phyloP scores from a whole-genome alignment of 1,140 invertebrate species.

The Heliothis virescens region DNA sequence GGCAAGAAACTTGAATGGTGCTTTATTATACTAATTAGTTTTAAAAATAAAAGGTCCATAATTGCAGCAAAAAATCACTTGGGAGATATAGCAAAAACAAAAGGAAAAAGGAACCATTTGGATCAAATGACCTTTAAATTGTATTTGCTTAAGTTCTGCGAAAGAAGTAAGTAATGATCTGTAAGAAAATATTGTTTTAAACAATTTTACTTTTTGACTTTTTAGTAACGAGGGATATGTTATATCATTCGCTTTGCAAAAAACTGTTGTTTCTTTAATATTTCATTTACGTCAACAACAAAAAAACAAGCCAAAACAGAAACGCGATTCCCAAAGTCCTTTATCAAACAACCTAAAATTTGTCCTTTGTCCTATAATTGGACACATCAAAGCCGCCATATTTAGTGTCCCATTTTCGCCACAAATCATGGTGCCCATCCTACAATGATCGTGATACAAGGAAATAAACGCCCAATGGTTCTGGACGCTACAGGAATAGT shows the following conservation, averaged over 20 bases:
- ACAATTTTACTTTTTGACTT: too few species aligned
- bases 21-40: neutral
- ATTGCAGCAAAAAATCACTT: constrained; percentile 7
- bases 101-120: constrained; percentile 5
- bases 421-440: constrained; percentile 3
- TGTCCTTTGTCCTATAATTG: constrained; percentile 1
- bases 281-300: too few species aligned
- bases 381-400: neutral
- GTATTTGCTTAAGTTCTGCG: neutral
- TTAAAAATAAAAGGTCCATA: neutral
- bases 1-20: neutral
- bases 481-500: constrained; percentile 34
- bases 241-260: too few species aligned
- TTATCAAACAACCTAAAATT: neutral
- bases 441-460: constrained; percentile 19
- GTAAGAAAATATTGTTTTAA: too few species aligned
- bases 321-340: too few species aligned
- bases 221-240: too few species aligned
- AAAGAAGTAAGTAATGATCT: neutral
- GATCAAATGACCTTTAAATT: constrained; percentile 6
- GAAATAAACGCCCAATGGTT: constrained; percentile 25
- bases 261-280: too few species aligned
- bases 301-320: too few species aligned
- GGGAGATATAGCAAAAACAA: neutral
- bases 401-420: constrained; percentile 1